These are phyloP conservation scores for Cephalotes varians DNA, from an alignment of 2,888 invertebrate genomes.

Conservation along the genomic window DNA sequence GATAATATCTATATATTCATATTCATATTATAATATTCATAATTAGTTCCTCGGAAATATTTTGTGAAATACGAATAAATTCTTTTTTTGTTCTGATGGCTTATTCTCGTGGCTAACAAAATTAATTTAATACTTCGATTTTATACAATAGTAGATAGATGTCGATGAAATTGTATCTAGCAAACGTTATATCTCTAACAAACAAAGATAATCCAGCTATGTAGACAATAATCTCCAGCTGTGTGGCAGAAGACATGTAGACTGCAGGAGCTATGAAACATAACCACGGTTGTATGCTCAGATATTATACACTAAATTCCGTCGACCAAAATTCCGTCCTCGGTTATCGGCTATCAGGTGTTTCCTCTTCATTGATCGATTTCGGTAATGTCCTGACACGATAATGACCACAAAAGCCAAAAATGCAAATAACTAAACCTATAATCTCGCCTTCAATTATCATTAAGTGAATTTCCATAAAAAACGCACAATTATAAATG, in stretches of 20 bases:
- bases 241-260: constrained; percentile 27
- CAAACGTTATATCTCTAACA: not conserved
- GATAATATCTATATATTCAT: not conserved
- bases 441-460: not conserved
- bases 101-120: not conserved
- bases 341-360: constrained; percentile 57
- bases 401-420: constrained; percentile 37
- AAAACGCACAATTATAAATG: not conserved
- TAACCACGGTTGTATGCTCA: constrained; percentile 17
- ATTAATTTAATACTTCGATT: not conserved
- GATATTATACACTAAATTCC: constrained; percentile 47
- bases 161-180: not conserved
- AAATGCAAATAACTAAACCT: constrained; percentile 20
- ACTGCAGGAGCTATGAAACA: constrained; percentile 32
- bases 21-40: not conserved
- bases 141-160: not conserved
- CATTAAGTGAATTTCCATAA: constrained; percentile 10
- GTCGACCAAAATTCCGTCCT: constrained; percentile 44
- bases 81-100: not conserved
- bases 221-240: constrained; percentile 6
- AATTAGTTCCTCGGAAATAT: not conserved
- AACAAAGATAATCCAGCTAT: constrained; percentile 11
- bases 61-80: not conserved
- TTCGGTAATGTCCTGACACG: constrained; percentile 51
- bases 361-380: constrained; percentile 66